Evolutionary conservation across 1,140 invertebrate genomes (phyloP), one percentile per base, ranked within the genome.

Genomic region (Pogonus chalceus): DNA sequence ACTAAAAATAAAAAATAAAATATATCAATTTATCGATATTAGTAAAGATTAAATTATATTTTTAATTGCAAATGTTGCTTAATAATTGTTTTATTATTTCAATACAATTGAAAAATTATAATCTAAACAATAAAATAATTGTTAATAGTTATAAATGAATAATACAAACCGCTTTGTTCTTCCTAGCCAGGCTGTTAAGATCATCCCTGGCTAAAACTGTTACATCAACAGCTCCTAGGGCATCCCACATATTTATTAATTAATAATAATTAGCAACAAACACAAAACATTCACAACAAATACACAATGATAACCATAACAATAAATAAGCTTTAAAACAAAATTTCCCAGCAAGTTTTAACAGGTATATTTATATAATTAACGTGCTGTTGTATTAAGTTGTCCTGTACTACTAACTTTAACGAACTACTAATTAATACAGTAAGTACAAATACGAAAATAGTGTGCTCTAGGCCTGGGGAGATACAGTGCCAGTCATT

Each of bases 151-250:
- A 49, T 21, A 49, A 21, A 51, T 14, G 14, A 51, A 21, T 12
- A 9, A 26, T 57, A 12, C 16, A 2, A 7, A 55, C 49, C 49
- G 16, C 16, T 60, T 76, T 72, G 56, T 71, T 73, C 55, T 72
- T 69, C 20, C 78, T 69, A 58, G 78, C 72, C 62, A 73, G 80
- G 51, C 66, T 66, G 35, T 70, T 70, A 59, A 76, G 57, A 62
- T 82, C 81, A 64, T 83, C 80, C 51, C 79, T 73, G 7, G 77
- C 77, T 58, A 81, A 78, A 10, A 77, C 78, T 18, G 71, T 73
- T 2, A 77, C 71, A 1, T 76, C 76, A 49, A 76, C 72, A n/a
- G n/a, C n/a, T 60, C 80, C 80, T 49, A 81, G 20, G 51, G 54
- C 53, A 56, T 57, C 53, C n/a, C 50, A 53, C 26, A 22, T 46